Percentiles rank a stretch among this genome's conserved stretches.
phyloP scores from a whole-genome alignment of 2,888 invertebrate genomes.

The Ophion costatus region DNA sequence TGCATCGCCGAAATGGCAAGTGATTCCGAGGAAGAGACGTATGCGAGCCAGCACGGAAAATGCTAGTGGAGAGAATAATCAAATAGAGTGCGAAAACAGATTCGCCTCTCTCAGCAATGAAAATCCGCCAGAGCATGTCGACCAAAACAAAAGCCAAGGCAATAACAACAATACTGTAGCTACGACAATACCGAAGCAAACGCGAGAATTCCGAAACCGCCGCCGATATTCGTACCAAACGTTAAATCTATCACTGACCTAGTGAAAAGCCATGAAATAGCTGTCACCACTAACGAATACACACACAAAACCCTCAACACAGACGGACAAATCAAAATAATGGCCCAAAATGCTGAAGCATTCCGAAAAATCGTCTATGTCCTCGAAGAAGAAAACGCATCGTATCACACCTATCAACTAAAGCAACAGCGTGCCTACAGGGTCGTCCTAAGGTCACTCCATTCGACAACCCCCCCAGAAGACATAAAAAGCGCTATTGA shows the following conservation, averaged over 20 bases:
- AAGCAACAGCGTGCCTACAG: slow-evolving; percentile 61
- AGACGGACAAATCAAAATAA: not conserved
- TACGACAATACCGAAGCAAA: not conserved
- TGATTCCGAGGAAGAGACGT: slow-evolving; percentile 23
- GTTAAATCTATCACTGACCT: slow-evolving; percentile 5
- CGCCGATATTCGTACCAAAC: not conserved
- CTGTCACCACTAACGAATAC: not conserved
- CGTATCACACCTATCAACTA: slow-evolving; percentile 51
- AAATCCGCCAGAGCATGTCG: not conserved
- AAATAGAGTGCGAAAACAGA: too few species aligned
- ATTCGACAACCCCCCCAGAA: slow-evolving; percentile 47
- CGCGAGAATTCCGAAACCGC: not conserved
- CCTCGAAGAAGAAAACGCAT: not conserved
- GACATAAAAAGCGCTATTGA: slow-evolving; percentile 59
- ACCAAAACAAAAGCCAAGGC: not conserved
- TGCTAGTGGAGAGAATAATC: too few species aligned
- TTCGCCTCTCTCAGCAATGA: too few species aligned
- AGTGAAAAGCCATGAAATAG: not conserved
- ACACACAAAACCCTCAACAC: not conserved
- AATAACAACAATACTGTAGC: slow-evolving; percentile 2
- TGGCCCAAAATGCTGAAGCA: slow-evolving; percentile 7
- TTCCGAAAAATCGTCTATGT: not conserved
- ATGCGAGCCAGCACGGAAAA: too few species aligned
- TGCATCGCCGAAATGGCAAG: slow-evolving; percentile 20
- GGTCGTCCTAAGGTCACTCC: slow-evolving; percentile 61